Conservation (phyloP, 2,888 invertebrate species). For the Silvanus unidentatus region DNA sequence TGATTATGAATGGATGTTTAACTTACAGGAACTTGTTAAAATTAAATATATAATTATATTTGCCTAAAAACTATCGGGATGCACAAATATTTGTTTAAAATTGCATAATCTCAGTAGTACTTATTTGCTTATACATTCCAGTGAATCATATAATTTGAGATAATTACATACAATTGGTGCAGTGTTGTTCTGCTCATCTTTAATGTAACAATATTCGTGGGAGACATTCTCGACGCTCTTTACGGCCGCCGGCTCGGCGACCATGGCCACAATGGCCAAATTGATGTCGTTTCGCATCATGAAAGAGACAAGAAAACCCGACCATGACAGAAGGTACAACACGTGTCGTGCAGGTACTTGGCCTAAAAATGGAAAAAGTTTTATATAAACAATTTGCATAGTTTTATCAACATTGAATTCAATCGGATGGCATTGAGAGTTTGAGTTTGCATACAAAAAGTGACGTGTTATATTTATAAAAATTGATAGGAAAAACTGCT, state of each 20-base stretch:
- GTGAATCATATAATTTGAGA: no score
- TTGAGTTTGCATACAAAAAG: neutral
- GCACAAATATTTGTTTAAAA: no score
- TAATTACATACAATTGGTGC: conserved; percentile 15
- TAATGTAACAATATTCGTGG: conserved; percentile 38
- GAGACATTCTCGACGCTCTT: conserved; percentile 25
- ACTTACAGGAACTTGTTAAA: no score
- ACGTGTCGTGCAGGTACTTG: conserved; percentile 63
- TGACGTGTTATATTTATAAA: no score
- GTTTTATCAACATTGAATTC: no score
- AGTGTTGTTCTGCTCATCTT: conserved; percentile 28
- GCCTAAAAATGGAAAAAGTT: conserved; percentile 30
- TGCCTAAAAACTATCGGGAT: no score
- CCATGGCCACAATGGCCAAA: conserved; percentile 66
- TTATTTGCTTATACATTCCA: no score
- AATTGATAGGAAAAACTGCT: no score
- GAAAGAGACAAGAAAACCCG: conserved; percentile 66
- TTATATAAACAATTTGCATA: neutral
- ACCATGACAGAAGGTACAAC: conserved; percentile 65
- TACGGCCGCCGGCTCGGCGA: conserved; percentile 35
- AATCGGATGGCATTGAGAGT: neutral
- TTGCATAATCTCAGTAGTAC: no score
- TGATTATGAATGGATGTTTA: no score
- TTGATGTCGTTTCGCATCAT: conserved; percentile 74
- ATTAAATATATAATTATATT: no score